Base-by-base conservation (phyloP, 2,113 vertebrate genomes). In the Poeciliopsis turrubarensis region DNA sequence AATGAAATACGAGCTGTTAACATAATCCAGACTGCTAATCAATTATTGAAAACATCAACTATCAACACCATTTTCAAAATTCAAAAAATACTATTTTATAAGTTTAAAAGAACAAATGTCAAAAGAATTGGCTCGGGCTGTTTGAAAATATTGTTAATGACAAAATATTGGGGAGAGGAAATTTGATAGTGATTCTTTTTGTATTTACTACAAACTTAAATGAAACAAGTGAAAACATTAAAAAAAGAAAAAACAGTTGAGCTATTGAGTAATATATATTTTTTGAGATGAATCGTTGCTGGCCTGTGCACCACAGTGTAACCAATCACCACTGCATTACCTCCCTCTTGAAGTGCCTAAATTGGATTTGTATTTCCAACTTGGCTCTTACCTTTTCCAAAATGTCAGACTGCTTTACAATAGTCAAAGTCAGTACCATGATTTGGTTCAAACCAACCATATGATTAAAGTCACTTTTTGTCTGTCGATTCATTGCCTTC, bases 361-460 rank as follows among this genome's bases (percentile, higher is more conserved):
- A 85, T 87, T 83, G 75, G 68, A 88, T 82, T 84, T 83, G 51
- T 79, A 72, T 89, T 82, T 83, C 30, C 73, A 81, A 67, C 37
- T 61, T 37, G 68, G 61, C 71, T 71, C 73, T 87, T 86, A 77
- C 71, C 66, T 82, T 87, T 77, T 31, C 72, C 77, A 72, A 87
- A 91, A 87, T 91, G 85, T 85, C 88, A 70, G 78, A 83, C 69
- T 73, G 65, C 63, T 72, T 51, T 60, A 41, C 7, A 51, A 60
- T 87, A 88, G 83, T 89, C 62, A 62, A 86, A 86, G 75, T 86
- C 84, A 57, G 62, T 65, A 77, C 74, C 73, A 29, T 80, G 75
- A 60, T 75, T 62, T 75, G 74, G 70, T 75, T 73, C 41, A 80
- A 70, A 64, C 72, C 82, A 65, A 68, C 34, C 30, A 14, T 70